Evolutionary conservation across 64 coral and sea anemone genomes (phyloP).

Genomic region (Porites lutea): DNA sequence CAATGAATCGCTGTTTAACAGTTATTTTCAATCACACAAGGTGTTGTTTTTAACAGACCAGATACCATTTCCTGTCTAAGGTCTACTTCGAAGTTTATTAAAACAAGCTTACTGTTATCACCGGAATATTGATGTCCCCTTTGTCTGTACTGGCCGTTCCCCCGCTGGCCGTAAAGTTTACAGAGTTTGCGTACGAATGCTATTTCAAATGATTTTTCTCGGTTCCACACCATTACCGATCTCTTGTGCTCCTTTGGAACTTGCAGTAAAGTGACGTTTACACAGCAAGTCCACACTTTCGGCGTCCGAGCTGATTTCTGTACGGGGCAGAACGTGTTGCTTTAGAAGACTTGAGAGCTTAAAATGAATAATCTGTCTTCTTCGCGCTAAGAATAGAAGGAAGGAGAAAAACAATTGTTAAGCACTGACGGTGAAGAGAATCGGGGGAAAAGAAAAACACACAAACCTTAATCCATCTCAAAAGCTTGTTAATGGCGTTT

Average conservation of each 20-base stretch:
- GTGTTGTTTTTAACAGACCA: no score
- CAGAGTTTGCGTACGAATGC: no score
- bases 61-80: no score
- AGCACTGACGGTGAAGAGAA: background rate
- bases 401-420: background rate
- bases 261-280: background rate
- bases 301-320: background rate
- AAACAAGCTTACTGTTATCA: no score
- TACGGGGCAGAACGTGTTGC: background rate
- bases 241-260: background rate
- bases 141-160: no score
- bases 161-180: no score
- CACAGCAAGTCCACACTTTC: background rate
- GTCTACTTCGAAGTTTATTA: no score
- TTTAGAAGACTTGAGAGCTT: conserved; percentile 92
- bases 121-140: no score
- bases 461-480: conserved; percentile 98
- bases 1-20: no score
- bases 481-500: conserved; percentile 95
- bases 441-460: background rate
- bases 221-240: background rate
- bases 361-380: conserved; percentile 96
- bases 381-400: conserved; percentile 75
- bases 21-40: no score
- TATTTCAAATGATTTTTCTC: background rate